Conservation (phyloP, 2,113 vertebrate species). For the Nipponia nippon region DNA sequence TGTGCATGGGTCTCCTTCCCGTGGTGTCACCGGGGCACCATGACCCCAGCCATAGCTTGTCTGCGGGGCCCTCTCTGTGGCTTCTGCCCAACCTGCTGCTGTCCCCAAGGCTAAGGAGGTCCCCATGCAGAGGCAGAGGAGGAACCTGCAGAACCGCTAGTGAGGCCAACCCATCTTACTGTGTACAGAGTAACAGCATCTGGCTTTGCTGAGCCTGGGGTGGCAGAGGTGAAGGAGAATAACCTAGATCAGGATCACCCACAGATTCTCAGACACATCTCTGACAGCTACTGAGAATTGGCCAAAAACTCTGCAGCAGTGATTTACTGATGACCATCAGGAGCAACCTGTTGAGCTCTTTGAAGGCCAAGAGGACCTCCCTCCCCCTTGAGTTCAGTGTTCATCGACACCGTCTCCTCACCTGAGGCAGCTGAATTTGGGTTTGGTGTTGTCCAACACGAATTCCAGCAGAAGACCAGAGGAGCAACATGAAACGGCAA, state of each 20-base stretch:
- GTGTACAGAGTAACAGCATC: neutral
- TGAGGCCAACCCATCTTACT: neutral
- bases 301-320: neutral
- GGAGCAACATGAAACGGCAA: neutral
- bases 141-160: neutral
- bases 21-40: accelerated
- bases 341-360: neutral
- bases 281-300: neutral
- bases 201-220: neutral
- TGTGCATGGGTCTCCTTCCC: neutral
- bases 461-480: constrained; percentile 25
- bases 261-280: neutral
- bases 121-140: neutral
- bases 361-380: neutral
- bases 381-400: neutral
- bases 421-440: neutral
- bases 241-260: neutral
- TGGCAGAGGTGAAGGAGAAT: neutral
- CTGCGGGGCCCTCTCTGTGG: neutral
- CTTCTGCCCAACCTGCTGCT: neutral
- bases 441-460: neutral
- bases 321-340: neutral
- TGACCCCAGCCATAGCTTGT: neutral
- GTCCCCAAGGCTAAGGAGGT: neutral
- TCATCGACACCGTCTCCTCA: neutral